phyloP scores from a whole-genome alignment of 2,113 vertebrate species.

The Saccopteryx leptura region DNA sequence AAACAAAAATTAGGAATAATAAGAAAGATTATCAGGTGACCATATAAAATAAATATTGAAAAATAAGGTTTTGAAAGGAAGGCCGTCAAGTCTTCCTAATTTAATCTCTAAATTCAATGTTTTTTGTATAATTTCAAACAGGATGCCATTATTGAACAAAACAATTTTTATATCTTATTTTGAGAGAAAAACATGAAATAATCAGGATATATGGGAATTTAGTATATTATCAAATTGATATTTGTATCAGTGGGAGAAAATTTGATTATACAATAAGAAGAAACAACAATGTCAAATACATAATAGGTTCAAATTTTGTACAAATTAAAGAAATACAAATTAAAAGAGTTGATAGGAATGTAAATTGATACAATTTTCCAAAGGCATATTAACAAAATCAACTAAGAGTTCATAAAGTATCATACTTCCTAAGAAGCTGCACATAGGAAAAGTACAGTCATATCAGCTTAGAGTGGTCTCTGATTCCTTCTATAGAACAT shows the following conservation, averaged over 20 bases:
- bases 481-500: not conserved
- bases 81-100: not conserved
- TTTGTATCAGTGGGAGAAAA: not conserved
- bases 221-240: not conserved
- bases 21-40: not conserved
- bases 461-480: constrained; percentile 1
- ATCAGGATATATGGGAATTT: not conserved
- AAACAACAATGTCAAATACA: not conserved
- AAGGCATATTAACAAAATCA: not conserved
- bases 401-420: constrained; percentile 3
- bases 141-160: not conserved
- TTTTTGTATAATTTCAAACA: not conserved
- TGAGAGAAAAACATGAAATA: not conserved
- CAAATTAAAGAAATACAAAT: not conserved
- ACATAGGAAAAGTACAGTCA: constrained; percentile 22
- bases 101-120: not conserved
- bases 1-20: not conserved
- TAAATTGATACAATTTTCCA: not conserved
- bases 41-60: not conserved
- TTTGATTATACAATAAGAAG: not conserved
- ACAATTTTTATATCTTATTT: no score
- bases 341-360: not conserved
- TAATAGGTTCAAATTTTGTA: constrained; percentile 31
- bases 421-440: not conserved
- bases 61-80: not conserved